Evolutionary conservation across 2,888 invertebrate genomes (phyloP).

Genomic region (Ypsolopha sequella): DNA sequence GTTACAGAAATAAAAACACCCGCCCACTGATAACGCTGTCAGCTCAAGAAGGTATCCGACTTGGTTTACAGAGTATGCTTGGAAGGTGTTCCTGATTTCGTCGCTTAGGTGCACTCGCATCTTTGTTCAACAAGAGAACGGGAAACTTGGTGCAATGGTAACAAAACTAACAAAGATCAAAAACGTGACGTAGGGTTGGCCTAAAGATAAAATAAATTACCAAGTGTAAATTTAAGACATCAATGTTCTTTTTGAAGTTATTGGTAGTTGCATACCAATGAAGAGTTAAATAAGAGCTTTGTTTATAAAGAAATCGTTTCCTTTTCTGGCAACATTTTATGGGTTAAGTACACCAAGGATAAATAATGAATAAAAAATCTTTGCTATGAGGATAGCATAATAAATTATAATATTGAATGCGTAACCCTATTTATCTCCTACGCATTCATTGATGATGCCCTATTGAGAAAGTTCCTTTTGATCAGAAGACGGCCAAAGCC

Average conservation of each 20-base stretch:
- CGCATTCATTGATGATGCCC: background rate
- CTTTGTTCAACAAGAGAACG: background rate
- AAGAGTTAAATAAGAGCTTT: too few species aligned
- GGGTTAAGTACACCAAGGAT: too few species aligned
- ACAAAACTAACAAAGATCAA: background rate
- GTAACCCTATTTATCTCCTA: background rate
- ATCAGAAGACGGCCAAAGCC: background rate
- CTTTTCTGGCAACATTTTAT: too few species aligned
- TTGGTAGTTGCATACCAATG: too few species aligned
- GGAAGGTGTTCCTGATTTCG: constrained; percentile 29
- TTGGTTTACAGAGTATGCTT: constrained; percentile 19
- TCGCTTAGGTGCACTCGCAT: constrained; percentile 13
- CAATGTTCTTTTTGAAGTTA: too few species aligned
- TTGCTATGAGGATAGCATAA: too few species aligned
- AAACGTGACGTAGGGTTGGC: background rate
- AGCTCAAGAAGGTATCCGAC: constrained; percentile 16
- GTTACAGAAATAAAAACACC: constrained; percentile 48
- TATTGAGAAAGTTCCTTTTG: background rate
- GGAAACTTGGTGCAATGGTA: background rate
- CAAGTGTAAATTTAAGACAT: background rate
- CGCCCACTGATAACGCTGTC: constrained; percentile 35
- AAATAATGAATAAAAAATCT: too few species aligned
- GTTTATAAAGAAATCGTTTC: too few species aligned
- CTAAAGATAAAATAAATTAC: too few species aligned
- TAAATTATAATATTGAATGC: too few species aligned